These are phyloP conservation scores for Andrena chrysosceles DNA, from an alignment of 2,888 invertebrate genomes.

Conservation along the genomic window DNA sequence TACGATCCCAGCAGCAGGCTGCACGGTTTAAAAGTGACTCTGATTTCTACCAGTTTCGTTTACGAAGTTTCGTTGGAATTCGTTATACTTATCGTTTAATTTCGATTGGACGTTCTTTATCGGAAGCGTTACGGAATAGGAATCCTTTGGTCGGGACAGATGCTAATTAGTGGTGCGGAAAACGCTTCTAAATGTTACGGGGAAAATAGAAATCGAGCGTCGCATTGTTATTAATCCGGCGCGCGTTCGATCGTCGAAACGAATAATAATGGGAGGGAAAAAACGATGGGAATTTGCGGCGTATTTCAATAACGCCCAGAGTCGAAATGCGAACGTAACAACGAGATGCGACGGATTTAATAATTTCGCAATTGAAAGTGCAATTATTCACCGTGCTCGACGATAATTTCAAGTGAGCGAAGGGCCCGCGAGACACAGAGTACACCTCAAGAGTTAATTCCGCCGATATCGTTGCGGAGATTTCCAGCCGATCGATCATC, in stretches of 20 bases:
- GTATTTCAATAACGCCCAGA: slow-evolving; percentile 42
- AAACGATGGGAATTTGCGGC: background rate
- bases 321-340: slow-evolving; percentile 30
- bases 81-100: background rate
- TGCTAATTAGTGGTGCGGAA: slow-evolving; percentile 14
- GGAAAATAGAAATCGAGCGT: background rate
- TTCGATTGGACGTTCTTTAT: background rate
- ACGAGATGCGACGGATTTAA: slow-evolving; percentile 51
- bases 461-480: slow-evolving; percentile 50
- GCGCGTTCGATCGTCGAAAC: background rate
- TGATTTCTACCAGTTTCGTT: background rate
- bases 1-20: background rate
- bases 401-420: slow-evolving; percentile 68
- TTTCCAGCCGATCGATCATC: slow-evolving; percentile 65
- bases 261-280: background rate
- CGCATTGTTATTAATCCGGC: slow-evolving; percentile 10
- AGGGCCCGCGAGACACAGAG: slow-evolving; percentile 60
- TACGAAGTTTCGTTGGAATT: background rate
- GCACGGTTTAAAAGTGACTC: slow-evolving; percentile 14
- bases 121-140: background rate
- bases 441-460: slow-evolving; percentile 61
- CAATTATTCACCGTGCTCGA: slow-evolving; percentile 66
- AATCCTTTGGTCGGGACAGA: background rate
- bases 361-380: slow-evolving; percentile 67
- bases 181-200: background rate